These are phyloP conservation scores for Agrypnus murinus DNA, from an alignment of 2,888 invertebrate genomes.

Conservation along the genomic window DNA sequence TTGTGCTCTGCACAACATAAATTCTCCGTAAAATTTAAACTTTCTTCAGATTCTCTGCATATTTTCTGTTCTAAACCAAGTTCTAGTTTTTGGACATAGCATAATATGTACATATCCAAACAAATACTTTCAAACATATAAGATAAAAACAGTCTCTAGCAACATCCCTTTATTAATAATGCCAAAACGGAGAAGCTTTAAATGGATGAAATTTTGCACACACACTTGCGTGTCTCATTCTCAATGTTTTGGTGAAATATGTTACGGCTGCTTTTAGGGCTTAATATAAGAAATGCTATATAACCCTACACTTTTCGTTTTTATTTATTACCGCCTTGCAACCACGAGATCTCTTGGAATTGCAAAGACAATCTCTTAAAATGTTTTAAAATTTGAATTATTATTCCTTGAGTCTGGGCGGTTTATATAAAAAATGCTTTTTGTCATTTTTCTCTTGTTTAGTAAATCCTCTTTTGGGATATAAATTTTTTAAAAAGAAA, in stretches of 20 bases:
- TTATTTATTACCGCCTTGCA: slow-evolving; percentile 17
- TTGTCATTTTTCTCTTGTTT: too few species aligned
- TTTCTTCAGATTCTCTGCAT: too few species aligned
- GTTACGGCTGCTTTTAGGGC: slow-evolving; percentile 15
- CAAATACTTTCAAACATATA: too few species aligned
- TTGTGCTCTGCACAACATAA: too few species aligned
- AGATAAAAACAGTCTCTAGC: too few species aligned
- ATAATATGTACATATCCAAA: too few species aligned
- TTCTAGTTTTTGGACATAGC: too few species aligned
- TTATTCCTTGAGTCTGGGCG: neutral
- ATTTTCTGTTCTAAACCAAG: too few species aligned
- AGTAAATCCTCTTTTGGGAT: too few species aligned
- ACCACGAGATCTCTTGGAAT: slow-evolving; percentile 14
- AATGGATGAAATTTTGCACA: neutral
- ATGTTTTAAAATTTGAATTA: slow-evolving; percentile 24
- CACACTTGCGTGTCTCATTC: neutral
- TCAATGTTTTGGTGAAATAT: slow-evolving; percentile 11
- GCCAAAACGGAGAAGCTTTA: neutral
- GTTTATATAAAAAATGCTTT: too few species aligned
- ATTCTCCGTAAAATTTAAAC: too few species aligned
- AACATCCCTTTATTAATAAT: slow-evolving; percentile 4
- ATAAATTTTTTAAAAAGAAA: too few species aligned
- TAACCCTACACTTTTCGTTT: slow-evolving; percentile 17
- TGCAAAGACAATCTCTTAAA: slow-evolving; percentile 25
- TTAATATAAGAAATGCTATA: slow-evolving; percentile 17